These are phyloP conservation scores for Propithecus deckenii DNA, from an alignment of 2,797 vertebrate genomes.

Conservation along the genomic window DNA sequence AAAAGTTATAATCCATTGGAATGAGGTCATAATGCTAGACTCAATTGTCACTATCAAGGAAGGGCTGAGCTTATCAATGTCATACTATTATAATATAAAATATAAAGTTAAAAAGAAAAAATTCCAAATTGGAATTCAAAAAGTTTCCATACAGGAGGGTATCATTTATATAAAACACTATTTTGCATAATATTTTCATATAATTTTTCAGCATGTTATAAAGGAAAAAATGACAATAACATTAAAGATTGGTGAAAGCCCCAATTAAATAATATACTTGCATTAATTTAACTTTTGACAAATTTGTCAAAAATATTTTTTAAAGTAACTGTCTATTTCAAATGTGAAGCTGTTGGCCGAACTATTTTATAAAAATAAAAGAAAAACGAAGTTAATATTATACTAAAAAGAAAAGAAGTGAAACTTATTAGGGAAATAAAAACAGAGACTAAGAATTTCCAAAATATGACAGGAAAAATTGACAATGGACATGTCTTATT, in stretches of 20 bases:
- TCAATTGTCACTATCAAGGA: not conserved
- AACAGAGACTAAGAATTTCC: not conserved
- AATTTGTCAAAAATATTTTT: not conserved
- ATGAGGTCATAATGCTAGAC: not conserved
- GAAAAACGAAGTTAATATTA: not conserved
- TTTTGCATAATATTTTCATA: not conserved
- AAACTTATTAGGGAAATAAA: not conserved
- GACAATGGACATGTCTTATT: conserved; percentile 9
- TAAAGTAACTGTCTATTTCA: not conserved
- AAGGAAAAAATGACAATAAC: not conserved
- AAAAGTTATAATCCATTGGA: not conserved
- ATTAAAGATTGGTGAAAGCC: not conserved
- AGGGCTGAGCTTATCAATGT: not conserved
- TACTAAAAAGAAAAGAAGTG: not conserved
- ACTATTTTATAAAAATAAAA: not conserved
- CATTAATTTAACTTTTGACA: not conserved
- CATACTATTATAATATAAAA: not conserved
- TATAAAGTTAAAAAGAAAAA: not conserved
- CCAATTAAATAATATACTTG: not conserved
- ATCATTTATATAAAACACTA: not conserved
- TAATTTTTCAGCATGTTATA: not conserved
- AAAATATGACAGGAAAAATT: conserved; percentile 42
- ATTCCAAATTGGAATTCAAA: not conserved
- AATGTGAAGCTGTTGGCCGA: not conserved
- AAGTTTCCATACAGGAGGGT: not conserved